A percentile compares a stretch with the other conserved stretches of the same genome.
Evolutionary conservation across 64 coral and sea anemone genomes (phyloP).

Genomic region (Actinia tenebrosa): DNA sequence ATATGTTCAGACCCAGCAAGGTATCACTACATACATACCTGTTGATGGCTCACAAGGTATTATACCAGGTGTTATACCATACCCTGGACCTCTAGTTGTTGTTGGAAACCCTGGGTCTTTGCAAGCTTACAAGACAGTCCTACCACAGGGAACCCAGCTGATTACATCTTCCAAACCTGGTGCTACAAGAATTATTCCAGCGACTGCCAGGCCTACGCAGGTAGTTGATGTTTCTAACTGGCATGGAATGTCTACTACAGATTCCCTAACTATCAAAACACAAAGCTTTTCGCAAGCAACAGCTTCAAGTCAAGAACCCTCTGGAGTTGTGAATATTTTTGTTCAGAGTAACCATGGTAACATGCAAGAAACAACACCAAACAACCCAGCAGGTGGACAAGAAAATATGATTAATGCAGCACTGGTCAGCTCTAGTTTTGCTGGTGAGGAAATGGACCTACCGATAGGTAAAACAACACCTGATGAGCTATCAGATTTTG

Average conservation of each 20-base stretch:
- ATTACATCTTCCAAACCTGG: constrained; percentile 14
- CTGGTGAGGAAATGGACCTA: constrained; percentile 23
- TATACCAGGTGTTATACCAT: constrained; percentile 15
- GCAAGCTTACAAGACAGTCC: constrained; percentile 20
- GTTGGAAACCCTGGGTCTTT: background rate
- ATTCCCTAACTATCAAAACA: constrained; percentile 4
- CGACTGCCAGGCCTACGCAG: background rate
- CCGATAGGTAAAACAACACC: constrained; percentile 22
- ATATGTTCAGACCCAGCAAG: constrained; percentile 14
- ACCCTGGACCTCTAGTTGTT: constrained; percentile 3
- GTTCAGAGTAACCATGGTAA: constrained; percentile 2
- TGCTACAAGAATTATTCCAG: background rate
- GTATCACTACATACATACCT: constrained; percentile 14
- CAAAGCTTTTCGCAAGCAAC: background rate
- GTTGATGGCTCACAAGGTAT: constrained; percentile 13
- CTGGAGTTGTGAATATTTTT: background rate
- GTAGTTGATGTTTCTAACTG: constrained; percentile 3
- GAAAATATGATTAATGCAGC: constrained; percentile 4
- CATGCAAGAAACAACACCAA: background rate
- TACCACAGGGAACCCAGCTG: constrained; percentile 24
- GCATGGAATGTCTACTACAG: background rate
- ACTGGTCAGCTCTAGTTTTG: constrained; percentile 20
- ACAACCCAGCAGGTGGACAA: background rate
- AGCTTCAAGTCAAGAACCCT: background rate
- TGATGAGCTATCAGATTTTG: constrained; percentile 79